Percentiles rank a stretch among this genome's conserved stretches.
Conservation (phyloP, 2,797 vertebrate species). For the Myotis daubentonii region DNA sequence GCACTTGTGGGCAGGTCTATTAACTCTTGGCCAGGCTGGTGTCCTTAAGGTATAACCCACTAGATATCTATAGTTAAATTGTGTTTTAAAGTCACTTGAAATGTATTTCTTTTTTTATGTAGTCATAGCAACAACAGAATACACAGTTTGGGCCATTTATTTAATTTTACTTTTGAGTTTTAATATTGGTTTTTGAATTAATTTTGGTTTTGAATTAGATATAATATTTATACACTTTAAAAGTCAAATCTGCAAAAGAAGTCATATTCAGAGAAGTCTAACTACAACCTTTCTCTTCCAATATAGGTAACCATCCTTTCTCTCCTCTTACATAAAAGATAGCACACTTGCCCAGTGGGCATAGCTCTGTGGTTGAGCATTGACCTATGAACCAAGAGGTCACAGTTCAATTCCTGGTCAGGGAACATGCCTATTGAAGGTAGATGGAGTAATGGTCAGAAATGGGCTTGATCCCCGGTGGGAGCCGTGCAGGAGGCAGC, state of each 20-base stretch:
- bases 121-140: neutral
- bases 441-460: too few species aligned
- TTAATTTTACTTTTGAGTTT: conserved; percentile 8
- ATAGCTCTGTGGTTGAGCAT: too few species aligned
- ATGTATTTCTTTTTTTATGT: neutral
- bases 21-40: too few species aligned
- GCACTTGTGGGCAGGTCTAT: too few species aligned
- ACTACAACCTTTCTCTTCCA: neutral
- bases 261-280: neutral
- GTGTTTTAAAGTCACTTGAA: neutral
- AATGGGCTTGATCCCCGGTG: too few species aligned
- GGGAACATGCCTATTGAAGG: too few species aligned
- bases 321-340: neutral
- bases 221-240: neutral
- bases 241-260: neutral
- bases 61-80: neutral
- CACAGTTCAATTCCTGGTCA: too few species aligned
- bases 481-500: too few species aligned
- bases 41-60: too few species aligned
- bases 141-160: neutral
- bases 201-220: conserved; percentile 3
- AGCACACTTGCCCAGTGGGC: neutral
- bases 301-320: neutral
- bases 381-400: too few species aligned
- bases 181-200: conserved; percentile 10